phyloP scores from a whole-genome alignment of 1,140 invertebrate species.

The Popillia japonica region DNA sequence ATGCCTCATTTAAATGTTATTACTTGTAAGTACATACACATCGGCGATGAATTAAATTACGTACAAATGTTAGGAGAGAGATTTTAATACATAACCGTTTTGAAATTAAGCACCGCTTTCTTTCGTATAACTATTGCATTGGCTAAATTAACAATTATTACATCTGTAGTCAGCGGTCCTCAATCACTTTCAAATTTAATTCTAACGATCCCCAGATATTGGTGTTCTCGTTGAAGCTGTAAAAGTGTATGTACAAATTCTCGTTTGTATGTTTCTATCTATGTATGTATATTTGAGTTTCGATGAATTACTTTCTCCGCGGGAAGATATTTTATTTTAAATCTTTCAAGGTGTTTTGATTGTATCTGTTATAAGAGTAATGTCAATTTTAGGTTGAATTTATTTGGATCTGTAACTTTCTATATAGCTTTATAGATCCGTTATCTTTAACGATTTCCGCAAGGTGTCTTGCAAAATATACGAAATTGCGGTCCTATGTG shows the following conservation, averaged over 20 bases:
- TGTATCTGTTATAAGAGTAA: too few relatives aligned
- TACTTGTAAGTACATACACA: too few relatives aligned
- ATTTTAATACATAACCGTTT: background rate
- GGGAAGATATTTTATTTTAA: background rate
- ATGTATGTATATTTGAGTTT: background rate
- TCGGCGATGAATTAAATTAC: too few relatives aligned
- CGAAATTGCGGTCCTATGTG: too few relatives aligned
- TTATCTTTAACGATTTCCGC: too few relatives aligned
- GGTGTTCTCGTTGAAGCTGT: background rate
- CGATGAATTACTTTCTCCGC: constrained; percentile 11
- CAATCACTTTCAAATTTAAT: constrained; percentile 2
- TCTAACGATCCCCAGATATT: background rate
- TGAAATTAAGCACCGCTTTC: background rate
- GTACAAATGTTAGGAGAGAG: too few relatives aligned
- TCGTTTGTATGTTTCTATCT: background rate
- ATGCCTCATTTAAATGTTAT: too few relatives aligned
- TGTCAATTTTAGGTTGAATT: too few relatives aligned
- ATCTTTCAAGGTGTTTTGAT: too few relatives aligned
- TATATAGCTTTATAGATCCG: too few relatives aligned
- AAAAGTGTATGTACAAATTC: background rate
- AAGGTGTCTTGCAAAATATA: too few relatives aligned
- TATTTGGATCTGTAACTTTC: too few relatives aligned
- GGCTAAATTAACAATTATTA: background rate
- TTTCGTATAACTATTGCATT: background rate
- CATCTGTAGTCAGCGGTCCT: background rate